Evolutionary conservation across 2,797 vertebrate genomes (phyloP).

Genomic region (Leucoraja ocellata): DNA sequence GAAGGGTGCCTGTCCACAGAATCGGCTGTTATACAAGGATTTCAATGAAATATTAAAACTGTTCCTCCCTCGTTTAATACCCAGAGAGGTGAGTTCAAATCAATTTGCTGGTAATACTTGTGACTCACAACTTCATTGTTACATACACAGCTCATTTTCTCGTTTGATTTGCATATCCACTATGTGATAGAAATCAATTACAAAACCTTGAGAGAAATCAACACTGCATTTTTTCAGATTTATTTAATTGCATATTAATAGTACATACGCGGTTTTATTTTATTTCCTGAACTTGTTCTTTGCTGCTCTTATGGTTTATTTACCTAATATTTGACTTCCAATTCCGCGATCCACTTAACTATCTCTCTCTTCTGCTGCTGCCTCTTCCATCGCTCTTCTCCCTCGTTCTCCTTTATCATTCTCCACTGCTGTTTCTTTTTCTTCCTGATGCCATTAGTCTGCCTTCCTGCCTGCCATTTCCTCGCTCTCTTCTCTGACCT

Average conservation of each 20-base stretch:
- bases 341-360: background rate
- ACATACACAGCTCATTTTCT: background rate
- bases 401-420: background rate
- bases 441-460: background rate
- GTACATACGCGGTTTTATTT: background rate
- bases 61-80: background rate
- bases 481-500: background rate
- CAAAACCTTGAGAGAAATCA: background rate
- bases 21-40: background rate
- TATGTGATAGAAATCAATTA: background rate
- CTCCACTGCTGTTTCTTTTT: too few relatives aligned
- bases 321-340: background rate
- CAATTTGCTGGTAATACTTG: background rate
- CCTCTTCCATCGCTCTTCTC: background rate
- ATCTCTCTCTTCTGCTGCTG: background rate
- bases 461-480: background rate
- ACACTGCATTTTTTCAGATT: background rate
- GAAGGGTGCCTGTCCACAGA: background rate
- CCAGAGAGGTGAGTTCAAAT: background rate
- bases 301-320: background rate
- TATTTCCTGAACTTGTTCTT: background rate
- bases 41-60: background rate
- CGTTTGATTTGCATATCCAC: background rate
- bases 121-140: background rate
- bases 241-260: background rate